These are phyloP conservation scores for Euzophera pinguis DNA, from an alignment of 2,888 invertebrate genomes.

Conservation along the genomic window DNA sequence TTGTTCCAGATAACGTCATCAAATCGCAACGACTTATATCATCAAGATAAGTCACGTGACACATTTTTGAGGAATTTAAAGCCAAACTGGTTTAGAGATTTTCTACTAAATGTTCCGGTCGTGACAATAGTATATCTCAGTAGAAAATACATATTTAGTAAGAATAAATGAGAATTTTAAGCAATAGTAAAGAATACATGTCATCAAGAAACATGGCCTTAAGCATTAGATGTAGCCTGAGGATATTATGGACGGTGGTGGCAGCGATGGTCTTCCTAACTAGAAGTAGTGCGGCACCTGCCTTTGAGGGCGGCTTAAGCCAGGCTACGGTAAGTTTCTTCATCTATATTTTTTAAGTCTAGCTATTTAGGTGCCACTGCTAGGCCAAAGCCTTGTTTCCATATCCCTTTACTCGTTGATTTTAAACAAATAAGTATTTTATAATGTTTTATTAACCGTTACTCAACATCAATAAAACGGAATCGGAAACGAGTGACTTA, in stretches of 20 bases:
- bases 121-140: constrained; percentile 44
- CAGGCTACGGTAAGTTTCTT: constrained; percentile 75
- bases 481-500: constrained; percentile 58
- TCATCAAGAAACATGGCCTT: constrained; percentile 47
- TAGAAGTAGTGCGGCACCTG: constrained; percentile 63
- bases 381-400: too few species aligned
- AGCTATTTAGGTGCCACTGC: too few species aligned
- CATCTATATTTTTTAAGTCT: too few species aligned
- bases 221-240: constrained; percentile 54
- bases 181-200: constrained; percentile 35
- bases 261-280: constrained; percentile 53
- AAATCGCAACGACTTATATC: constrained; percentile 41
- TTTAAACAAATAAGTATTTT: too few species aligned
- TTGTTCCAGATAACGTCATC: constrained; percentile 62
- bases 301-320: constrained; percentile 59
- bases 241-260: constrained; percentile 53
- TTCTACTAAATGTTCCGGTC: constrained; percentile 37
- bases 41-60: constrained; percentile 28
- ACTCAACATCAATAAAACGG: constrained; percentile 15
- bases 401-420: too few species aligned
- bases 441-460: background rate
- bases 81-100: constrained; percentile 42
- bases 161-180: constrained; percentile 55
- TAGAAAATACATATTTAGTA: constrained; percentile 41
- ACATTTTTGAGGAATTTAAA: constrained; percentile 39